Percentiles rank a stretch among this genome's conserved stretches.
phyloP scores from a whole-genome alignment of 2,113 vertebrate species.

The Bothrops jararaca region DNA sequence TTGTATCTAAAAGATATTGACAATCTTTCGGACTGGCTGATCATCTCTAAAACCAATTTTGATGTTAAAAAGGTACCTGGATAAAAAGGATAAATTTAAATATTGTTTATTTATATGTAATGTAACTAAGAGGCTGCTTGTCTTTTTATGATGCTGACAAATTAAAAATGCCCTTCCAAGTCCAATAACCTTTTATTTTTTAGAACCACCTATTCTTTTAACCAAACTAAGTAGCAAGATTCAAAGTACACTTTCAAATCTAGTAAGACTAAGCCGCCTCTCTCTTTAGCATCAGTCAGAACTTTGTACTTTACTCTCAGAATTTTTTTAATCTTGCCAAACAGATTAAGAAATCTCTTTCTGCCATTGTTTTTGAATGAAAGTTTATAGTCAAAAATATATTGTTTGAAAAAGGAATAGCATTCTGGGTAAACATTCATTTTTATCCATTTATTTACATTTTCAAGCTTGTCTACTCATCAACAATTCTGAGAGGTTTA shows the following conservation, averaged over 20 bases:
- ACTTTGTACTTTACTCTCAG: not conserved
- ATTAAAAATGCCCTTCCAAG: not conserved
- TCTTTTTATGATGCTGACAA: not conserved
- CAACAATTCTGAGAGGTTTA: not conserved
- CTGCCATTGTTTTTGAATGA: not conserved
- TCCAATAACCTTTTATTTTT: not conserved
- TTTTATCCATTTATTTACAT: not conserved
- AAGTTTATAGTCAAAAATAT: not conserved
- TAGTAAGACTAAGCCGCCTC: not conserved
- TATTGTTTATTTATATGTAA: not conserved
- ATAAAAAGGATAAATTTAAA: not conserved
- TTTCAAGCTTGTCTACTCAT: not conserved
- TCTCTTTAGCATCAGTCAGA: not conserved
- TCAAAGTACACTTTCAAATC: not conserved
- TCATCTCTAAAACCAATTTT: not conserved
- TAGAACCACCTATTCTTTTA: not conserved
- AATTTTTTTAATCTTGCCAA: not conserved
- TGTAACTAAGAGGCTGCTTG: not conserved
- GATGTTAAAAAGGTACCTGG: not conserved
- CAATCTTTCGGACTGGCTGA: not conserved
- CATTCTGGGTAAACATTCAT: too few relatives aligned
- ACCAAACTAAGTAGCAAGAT: not conserved
- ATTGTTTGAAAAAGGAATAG: not conserved
- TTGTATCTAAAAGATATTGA: not conserved
- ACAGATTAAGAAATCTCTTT: not conserved